Base-by-base conservation (phyloP, 2,888 invertebrate genomes). In the Meandrusa payeni region DNA sequence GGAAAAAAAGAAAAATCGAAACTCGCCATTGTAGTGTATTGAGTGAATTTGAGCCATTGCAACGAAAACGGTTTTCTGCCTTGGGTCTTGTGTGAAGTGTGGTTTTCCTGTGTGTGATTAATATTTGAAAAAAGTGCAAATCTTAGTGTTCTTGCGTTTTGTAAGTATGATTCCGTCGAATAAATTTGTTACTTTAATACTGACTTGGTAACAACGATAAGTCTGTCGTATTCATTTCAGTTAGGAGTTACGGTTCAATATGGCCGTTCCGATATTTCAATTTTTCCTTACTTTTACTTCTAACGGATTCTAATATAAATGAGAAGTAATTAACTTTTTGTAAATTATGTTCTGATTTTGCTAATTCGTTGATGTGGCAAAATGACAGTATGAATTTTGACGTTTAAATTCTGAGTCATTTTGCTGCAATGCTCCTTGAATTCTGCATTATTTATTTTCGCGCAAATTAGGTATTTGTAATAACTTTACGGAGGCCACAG, bases 21-120 rank as follows among this genome's bases (percentile, higher is more conserved):
- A 69, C 69, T 66, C 59, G 62, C 57, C 64, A 64, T 59, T 62
- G 56, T 55, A 57, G 57, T 61, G 49, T 51, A 54, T 57, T 48
- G 61, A 54, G 61, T 57, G 57, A 63, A 56, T 64, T 57, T 59
- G 54, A 62, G 62, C 58, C 59, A 53, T 71, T 78, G 72, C 75
- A 72, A 72, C 80, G 79, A 77, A 79, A 82, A 82, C 82, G 78
- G 81, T 83, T 86, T 81, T 82, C 81, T 85, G 81, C 73, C 78
- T 86, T 62, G 80, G 69, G 82, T 85, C 83, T 80, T 78, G 78
- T 73, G 83, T 76, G 73, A 65, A 77, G 76, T 80, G 83, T 76
- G 76, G 73, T 74, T 77, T 66, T 64, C 57, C 61, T 64, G 77
- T 80, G 81, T 69, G 82, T 81, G 78, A 54, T 70, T 75, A 71